Evolutionary conservation across 2,797 vertebrate species (phyloP).

Genomic region (Pantherophis vulpinus): DNA sequence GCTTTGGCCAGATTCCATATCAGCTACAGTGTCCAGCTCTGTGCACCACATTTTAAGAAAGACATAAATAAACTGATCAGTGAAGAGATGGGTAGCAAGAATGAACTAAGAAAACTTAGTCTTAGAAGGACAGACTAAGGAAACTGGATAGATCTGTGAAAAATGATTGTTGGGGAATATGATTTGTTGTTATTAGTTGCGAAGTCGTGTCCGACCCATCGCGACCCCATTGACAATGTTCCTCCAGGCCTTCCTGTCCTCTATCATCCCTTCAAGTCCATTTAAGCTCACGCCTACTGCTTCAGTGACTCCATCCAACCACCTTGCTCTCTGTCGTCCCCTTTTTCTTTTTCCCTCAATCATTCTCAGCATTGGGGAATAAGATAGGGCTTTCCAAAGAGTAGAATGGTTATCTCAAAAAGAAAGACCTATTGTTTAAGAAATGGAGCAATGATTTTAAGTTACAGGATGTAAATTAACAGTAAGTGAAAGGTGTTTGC

Average conservation of each 20-base stretch:
- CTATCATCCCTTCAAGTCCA: no score
- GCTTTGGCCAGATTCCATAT: not conserved
- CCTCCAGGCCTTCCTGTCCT: no score
- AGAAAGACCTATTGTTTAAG: not conserved
- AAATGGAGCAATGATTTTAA: not conserved
- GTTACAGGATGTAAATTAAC: not conserved
- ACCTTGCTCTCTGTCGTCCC: no score
- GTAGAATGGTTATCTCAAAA: not conserved
- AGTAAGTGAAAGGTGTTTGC: not conserved
- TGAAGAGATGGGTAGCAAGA: not conserved
- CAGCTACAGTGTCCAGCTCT: not conserved
- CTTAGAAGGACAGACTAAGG: not conserved
- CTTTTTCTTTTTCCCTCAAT: no score
- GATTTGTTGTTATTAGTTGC: no score
- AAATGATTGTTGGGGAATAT: not conserved
- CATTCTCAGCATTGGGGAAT: not conserved
- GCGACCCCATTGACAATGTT: no score
- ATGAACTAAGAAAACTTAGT: not conserved
- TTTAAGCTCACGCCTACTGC: no score
- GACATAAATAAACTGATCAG: not conserved
- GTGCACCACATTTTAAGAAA: not conserved
- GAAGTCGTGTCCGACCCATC: no score
- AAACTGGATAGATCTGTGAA: not conserved
- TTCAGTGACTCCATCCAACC: no score
- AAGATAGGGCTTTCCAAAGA: not conserved